phyloP scores from a whole-genome alignment of 1,140 invertebrate genomes.

The Drosophila serrata region DNA sequence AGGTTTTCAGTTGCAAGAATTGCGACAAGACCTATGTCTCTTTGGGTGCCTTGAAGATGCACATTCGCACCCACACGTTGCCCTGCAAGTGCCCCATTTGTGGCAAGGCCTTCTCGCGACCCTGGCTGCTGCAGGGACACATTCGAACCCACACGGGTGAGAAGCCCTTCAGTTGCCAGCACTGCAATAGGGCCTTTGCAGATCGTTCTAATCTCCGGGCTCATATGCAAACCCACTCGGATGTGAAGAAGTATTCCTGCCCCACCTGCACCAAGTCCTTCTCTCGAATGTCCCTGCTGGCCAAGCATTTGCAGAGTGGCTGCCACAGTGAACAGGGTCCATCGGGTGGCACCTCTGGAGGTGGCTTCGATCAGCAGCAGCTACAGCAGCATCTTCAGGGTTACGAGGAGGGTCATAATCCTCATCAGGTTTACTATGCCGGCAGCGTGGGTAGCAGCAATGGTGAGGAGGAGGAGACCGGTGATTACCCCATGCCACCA shows the following conservation, averaged over 20 bases:
- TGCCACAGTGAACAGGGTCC: slow-evolving; percentile 86
- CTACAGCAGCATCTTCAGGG: slow-evolving; percentile 70
- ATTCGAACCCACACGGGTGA: slow-evolving; percentile 98
- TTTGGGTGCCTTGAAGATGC: slow-evolving; percentile 98
- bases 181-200: slow-evolving; percentile 98
- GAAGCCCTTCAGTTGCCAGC: slow-evolving; percentile 98
- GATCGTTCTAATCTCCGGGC: slow-evolving; percentile 98
- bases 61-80: slow-evolving; percentile 98
- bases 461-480: slow-evolving; percentile 67
- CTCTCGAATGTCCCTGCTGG: slow-evolving; percentile 97
- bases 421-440: slow-evolving; percentile 65
- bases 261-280: slow-evolving; percentile 97
- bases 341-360: not conserved
- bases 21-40: slow-evolving; percentile 98
- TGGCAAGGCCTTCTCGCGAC: slow-evolving; percentile 98
- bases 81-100: slow-evolving; percentile 99
- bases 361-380: slow-evolving; percentile 70
- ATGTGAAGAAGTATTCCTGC: slow-evolving; percentile 99
- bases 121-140: slow-evolving; percentile 98
- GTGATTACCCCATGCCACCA: slow-evolving; percentile 48
- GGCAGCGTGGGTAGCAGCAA: slow-evolving; percentile 75
- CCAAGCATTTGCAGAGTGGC: slow-evolving; percentile 96
- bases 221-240: slow-evolving; percentile 98
- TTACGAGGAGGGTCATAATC: slow-evolving; percentile 57
- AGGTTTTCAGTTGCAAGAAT: slow-evolving; percentile 97